Conservation (phyloP, 2,888 invertebrate genomes). For the Heteromurus nitidus region DNA sequence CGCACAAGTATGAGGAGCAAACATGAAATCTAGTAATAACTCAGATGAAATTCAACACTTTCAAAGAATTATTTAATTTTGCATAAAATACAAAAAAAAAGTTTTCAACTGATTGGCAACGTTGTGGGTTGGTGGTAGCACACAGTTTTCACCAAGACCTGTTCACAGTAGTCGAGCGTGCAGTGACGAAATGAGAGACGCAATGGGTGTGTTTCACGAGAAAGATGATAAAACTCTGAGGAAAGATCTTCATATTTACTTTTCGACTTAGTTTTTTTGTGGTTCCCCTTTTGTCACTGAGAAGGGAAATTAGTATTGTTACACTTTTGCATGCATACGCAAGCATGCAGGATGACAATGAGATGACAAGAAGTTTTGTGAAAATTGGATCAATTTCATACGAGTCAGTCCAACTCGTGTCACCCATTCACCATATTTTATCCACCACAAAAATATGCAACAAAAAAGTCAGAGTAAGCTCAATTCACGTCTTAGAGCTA, state of each 20-base stretch:
- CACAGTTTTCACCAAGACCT: too few species aligned
- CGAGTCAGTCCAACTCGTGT: conserved; percentile 22
- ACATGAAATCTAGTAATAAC: conserved; percentile 23
- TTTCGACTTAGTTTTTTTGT: neutral
- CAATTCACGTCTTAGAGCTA: too few species aligned
- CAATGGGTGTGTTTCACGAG: too few species aligned
- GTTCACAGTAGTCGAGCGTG: too few species aligned
- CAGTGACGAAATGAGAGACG: too few species aligned
- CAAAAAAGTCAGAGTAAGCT: neutral
- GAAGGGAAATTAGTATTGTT: too few species aligned
- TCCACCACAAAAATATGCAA: conserved; percentile 28
- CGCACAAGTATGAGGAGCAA: neutral
- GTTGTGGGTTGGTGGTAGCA: neutral
- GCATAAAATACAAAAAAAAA: conserved; percentile 3
- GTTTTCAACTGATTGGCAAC: too few species aligned
- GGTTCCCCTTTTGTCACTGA: neutral
- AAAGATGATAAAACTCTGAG: neutral
- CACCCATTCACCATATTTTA: too few species aligned
- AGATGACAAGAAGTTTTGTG: conserved; percentile 2
- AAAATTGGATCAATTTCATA: conserved; percentile 41
- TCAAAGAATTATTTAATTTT: conserved; percentile 12
- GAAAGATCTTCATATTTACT: neutral
- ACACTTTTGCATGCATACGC: too few species aligned
- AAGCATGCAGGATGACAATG: too few species aligned
- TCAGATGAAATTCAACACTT: conserved; percentile 12